Evolutionary conservation across 2,888 invertebrate genomes (phyloP).

Genomic region (Nomada fabriciana): DNA sequence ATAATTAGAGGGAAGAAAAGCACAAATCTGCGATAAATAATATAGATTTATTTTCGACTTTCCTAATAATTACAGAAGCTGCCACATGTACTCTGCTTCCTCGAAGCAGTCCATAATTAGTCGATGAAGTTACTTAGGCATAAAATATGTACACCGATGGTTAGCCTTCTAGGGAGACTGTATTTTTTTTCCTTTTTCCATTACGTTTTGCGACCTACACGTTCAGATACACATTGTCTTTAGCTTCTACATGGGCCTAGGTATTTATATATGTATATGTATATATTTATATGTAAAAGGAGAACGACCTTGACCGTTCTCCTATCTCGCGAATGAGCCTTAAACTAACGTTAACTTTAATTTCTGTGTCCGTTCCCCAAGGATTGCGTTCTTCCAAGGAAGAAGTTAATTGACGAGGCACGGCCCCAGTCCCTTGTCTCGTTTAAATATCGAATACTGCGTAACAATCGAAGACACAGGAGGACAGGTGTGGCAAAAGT

Average conservation of each 20-base stretch:
- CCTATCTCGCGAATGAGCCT: conserved; percentile 22
- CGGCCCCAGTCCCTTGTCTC: conserved; percentile 28
- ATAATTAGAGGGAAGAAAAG: no score
- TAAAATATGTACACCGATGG: conserved; percentile 33
- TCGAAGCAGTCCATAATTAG: conserved; percentile 19
- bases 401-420: conserved; percentile 15
- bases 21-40: conserved; percentile 74
- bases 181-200: conserved; percentile 8
- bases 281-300: conserved; percentile 45
- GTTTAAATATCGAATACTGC: conserved; percentile 67
- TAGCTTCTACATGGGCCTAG: conserved; percentile 26
- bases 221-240: conserved; percentile 48
- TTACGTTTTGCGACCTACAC: conserved; percentile 35
- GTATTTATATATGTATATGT: conserved; percentile 30
- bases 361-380: neutral
- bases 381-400: neutral
- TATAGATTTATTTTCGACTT: conserved; percentile 74
- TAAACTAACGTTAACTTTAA: conserved; percentile 36
- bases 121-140: conserved; percentile 12
- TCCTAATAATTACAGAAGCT: conserved; percentile 48
- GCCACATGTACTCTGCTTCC: conserved; percentile 21
- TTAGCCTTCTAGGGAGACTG: neutral
- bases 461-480: conserved; percentile 59
- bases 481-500: conserved; percentile 37
- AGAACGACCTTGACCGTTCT: conserved; percentile 3